Conservation (phyloP, 2,113 vertebrate genomes). For the Diglossa brunneiventris region DNA sequence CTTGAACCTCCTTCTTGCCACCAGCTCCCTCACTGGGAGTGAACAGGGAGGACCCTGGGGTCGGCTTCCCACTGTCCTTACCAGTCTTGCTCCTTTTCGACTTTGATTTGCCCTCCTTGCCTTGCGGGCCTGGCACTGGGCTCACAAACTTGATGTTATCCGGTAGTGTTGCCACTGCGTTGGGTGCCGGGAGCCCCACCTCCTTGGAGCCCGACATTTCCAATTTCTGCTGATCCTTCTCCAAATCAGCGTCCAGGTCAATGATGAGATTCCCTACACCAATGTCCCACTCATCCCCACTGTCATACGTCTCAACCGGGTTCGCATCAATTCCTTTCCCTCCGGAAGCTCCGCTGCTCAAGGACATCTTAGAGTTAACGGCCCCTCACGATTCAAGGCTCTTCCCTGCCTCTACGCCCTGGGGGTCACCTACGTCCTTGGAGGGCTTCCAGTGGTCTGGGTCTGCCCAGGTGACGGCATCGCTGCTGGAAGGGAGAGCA, state of each 20-base stretch:
- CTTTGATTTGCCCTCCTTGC: slow-evolving; percentile 98
- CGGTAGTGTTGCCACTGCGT: slow-evolving; percentile 92
- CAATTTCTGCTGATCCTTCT: slow-evolving; percentile 97
- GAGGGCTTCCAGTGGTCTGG: slow-evolving; percentile 73
- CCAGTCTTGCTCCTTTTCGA: slow-evolving; percentile 97
- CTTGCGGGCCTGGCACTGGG: slow-evolving; percentile 92
- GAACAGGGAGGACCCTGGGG: slow-evolving; percentile 80
- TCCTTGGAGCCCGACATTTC: slow-evolving; percentile 99
- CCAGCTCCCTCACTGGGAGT: slow-evolving; percentile 79
- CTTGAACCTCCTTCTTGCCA: slow-evolving; percentile 89
- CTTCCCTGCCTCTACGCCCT: slow-evolving; percentile 75
- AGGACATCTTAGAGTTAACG: slow-evolving; percentile 99
- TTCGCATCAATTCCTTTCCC: slow-evolving; percentile 99
- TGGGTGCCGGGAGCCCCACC: slow-evolving; percentile 88
- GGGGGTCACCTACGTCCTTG: slow-evolving; percentile 82
- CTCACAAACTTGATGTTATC: slow-evolving; percentile 99
- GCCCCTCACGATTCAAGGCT: slow-evolving; percentile 82
- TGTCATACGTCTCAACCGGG: slow-evolving; percentile 99
- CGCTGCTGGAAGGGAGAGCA: slow-evolving; percentile 79
- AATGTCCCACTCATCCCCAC: slow-evolving; percentile 99
- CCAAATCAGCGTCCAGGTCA: slow-evolving; percentile 99
- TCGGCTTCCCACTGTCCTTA: slow-evolving; percentile 93
- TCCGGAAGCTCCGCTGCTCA: slow-evolving; percentile 99
- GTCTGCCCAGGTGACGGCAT: slow-evolving; percentile 90
- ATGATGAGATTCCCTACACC: slow-evolving; percentile 99